Evolutionary conservation across 2,888 invertebrate genomes (phyloP), one percentile per base, ranked within the genome.

Genomic region (Drosophila affinis): DNA sequence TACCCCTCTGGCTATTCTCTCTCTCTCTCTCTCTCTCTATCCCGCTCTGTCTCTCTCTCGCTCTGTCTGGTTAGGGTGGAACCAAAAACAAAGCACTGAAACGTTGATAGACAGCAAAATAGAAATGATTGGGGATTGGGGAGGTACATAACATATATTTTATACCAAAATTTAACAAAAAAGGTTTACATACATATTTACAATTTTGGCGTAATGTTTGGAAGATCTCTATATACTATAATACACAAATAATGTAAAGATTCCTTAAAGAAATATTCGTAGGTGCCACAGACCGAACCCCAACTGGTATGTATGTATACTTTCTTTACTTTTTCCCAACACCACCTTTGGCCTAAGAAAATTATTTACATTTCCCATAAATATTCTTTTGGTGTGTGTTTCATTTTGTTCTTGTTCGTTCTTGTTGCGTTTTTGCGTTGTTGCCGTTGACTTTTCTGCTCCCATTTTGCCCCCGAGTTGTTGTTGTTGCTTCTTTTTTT

Each of bases 381-480:
- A 39, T 39, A 39, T 39, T 34, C 62, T 24, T 62, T 48, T 34
- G 24, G 27, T 14, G 47, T 18, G 3, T 18, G 39, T 47, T 48
- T 12, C 21, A 39, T 48, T 39, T 21, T 24, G 51, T 27, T 62
- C 49, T 51, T 14, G n/a, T 18, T 24, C 5, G n/a, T 18, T 24
- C 5, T n/a, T 44, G 51, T 44, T 44, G 18, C 18, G 9, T 10
- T 51, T 51, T 34, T 39, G 39, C 39, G 39, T 17, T 59, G 14
- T 29, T 14, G 59, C 58, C n/a, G 27, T 57, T 46, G 48, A n/a
- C 21, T 82, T 80, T 86, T 82, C 87, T 83, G 83, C 79, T 83
- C 87, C 84, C 87, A 77, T 88, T 88, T 88, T 72, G 83, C 83
- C 77, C 60, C 62, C 60, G 12, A 46, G 3, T 51, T 44, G 10